Base-by-base conservation (phyloP, 1,140 invertebrate genomes). In the Battus philenor region DNA sequence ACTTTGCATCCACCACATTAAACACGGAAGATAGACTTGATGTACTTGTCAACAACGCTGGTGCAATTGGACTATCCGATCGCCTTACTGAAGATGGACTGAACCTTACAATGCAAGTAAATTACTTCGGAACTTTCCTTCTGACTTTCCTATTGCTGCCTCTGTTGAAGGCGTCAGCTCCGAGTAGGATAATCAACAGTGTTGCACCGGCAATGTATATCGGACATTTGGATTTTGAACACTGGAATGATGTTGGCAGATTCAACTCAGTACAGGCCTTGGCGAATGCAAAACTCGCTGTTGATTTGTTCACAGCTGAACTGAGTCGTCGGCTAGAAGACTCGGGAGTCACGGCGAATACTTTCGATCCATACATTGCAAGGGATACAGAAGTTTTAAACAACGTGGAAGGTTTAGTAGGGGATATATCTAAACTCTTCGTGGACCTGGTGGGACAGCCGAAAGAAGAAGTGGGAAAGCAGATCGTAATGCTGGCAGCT, bases 21-120 rank as follows among this genome's bases (percentile, higher is more conserved):
- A 58, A 81, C 2, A 78, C 59, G 0, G 88, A 90, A 73, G 31
- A 80, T 13, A 71, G 87, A 61, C 86, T 93, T n/a, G 87, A 93
- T 60, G 68, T 93, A 17, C 71, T 95, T 1, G 87, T 94, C 18
- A 93, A 94, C 58, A 95, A 94, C 77, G 93, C 92, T 31, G 93
- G 89, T 5, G 87, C 93, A 0, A 89, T 91, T 67, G 78, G 60
- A 6, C 50, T 81, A 2, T 63, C 73, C 1, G 73, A 84, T 39
- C 49, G 30, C 8, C 18, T 78, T 1, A 88, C 88, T 4, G 83
- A 84, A 52, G 91, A 94, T 58, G 91, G 91, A 1, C 88, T 92
- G 44, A 93, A 94, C 62, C 77, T 84, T 3, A 90, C 91, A 20
- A 87, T 92, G 51, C 90, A 89, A 56, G 87, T 89, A 0, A 93